Evolutionary conservation across 2,797 vertebrate species (phyloP), one percentile per base, ranked within the genome.

Genomic region (Pampus argenteus): DNA sequence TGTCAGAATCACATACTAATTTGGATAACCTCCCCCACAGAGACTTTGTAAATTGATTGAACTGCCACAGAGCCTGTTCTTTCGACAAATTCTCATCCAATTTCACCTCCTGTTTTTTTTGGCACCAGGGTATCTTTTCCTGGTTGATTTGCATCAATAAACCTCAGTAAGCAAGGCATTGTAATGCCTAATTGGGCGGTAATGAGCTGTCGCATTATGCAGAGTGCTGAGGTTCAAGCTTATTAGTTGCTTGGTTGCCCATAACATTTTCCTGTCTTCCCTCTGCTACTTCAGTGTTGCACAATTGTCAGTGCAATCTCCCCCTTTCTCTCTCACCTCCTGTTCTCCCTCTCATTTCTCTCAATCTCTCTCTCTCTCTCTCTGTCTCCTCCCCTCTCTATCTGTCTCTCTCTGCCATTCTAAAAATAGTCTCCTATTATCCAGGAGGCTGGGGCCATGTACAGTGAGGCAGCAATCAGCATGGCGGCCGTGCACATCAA

Each of bases 171-270:
- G 91, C 88, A 88, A 92, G 90, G 90, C 93, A 92, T 91, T 94
- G 94, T 93, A 90, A 94, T 91, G 91, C 93, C 91, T 95, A 95
- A 95, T 95, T 94, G 92, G 92, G 90, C 86, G 81, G 93, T 94
- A 95, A 95, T 94, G 93, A 94, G 92, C 90, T 93, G 92, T 93
- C 87, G 87, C 91, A 94, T 95, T 93, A 94, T 94, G 93, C 92
- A 92, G 90, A 94, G 93, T 93, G 91, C 89, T 78, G 89, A 91
- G 93, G 94, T 94, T 94, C 92, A 95, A 93, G 93, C 92, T 93
- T 94, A 94, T 95, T 95, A 95, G 94, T 92, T 95, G 94, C 94
- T 94, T 94, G 93, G 94, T 92, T 94, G 94, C 92, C 92, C 92
- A 93, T 93, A 94, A 93, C 93, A 93, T 94, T 94, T 92, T 86